Percentiles rank a stretch among this genome's conserved stretches.
Conservation (phyloP, 2,888 invertebrate genomes). For the Phymatocera aterrima region DNA sequence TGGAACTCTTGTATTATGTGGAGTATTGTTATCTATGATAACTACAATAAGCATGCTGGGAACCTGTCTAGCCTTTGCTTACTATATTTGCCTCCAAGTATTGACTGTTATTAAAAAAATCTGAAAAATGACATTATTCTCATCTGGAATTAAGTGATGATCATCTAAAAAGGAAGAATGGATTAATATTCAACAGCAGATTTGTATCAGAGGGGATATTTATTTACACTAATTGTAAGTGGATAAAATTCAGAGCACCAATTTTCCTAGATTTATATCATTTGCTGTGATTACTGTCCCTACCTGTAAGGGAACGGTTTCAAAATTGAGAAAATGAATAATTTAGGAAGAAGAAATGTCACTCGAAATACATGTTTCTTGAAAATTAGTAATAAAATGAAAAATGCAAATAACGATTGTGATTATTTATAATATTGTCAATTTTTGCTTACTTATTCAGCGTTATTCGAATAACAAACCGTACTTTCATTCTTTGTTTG, state of each 20-base stretch:
- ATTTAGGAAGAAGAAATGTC: not conserved
- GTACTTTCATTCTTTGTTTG: not conserved
- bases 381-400: not conserved
- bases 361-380: not conserved
- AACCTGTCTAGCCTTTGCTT: conserved; percentile 46
- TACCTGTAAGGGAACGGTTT: too few species aligned
- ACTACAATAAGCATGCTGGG: conserved; percentile 49
- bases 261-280: not conserved
- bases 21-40: conserved; percentile 52
- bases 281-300: too few species aligned
- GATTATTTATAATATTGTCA: not conserved
- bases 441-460: not conserved
- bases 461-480: not conserved
- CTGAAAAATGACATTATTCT: not conserved
- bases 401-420: not conserved
- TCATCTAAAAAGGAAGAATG: not conserved
- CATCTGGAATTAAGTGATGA: not conserved
- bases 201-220: not conserved
- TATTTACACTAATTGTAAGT: too few species aligned
- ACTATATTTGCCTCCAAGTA: conserved; percentile 44
- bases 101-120: conserved; percentile 3
- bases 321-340: too few species aligned
- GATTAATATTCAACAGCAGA: not conserved
- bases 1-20: conserved; percentile 52
- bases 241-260: too few species aligned